These are phyloP conservation scores for Lerema accius DNA, from an alignment of 1,140 invertebrate genomes.

Conservation along the genomic window DNA sequence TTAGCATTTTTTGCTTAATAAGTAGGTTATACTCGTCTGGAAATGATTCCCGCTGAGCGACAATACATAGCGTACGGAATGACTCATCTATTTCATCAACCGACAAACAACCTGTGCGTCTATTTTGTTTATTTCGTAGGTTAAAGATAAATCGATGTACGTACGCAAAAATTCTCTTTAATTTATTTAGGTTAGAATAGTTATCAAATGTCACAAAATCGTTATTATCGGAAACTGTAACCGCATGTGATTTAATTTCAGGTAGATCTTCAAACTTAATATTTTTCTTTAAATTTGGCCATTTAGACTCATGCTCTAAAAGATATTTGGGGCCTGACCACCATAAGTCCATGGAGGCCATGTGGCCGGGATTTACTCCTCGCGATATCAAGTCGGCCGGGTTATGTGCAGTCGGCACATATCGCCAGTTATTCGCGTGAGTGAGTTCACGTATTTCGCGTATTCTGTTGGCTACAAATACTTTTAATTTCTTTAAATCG, in stretches of 20 bases:
- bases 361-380: conserved; percentile 3
- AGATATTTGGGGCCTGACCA: conserved; percentile 15
- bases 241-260: background rate
- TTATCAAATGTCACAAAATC: background rate
- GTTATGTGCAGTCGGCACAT: conserved; percentile 11
- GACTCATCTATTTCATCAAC: background rate
- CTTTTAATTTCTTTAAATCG: conserved; percentile 29
- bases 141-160: conserved; percentile 5
- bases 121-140: background rate
- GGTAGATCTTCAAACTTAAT: background rate
- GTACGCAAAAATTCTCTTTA: background rate
- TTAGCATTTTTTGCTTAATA: too few relatives aligned
- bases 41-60: conserved; percentile 3
- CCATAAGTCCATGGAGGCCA: background rate
- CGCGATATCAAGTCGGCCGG: conserved; percentile 10
- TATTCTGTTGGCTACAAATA: conserved; percentile 10
- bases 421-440: background rate
- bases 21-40: conserved; percentile 16
- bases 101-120: background rate
- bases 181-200: background rate
- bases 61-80: background rate
- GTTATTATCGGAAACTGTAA: background rate
- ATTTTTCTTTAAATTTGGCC: background rate
- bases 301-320: conserved; percentile 4
- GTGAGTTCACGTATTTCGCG: conserved; percentile 12